Evolutionary conservation across 2,113 vertebrate genomes (phyloP), one percentile per base, ranked within the genome.

Genomic region (Silurus glanis): DNA sequence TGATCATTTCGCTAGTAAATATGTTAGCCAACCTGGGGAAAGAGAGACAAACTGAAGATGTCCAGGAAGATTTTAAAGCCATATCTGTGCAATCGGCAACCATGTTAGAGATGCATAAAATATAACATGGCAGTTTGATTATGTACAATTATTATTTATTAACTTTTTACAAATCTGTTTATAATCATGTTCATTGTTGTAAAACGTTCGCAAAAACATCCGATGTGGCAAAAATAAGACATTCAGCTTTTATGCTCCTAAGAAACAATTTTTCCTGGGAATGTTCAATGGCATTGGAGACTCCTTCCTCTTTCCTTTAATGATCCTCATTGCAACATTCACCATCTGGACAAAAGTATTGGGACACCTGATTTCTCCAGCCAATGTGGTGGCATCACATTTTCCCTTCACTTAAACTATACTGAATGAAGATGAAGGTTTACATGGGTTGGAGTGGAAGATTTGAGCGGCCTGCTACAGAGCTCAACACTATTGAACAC

Each of bases 1-100:
- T 94, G 93, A 95, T 95, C 92, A 94, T 94, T 95, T 94, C 92
- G 91, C 93, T 91, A 93, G 91, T 91, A 93, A 91, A 95, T 94
- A 92, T 93, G 92, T 95, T 94, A 94, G 94, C 87, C 93, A 91
- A 62, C 25, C 37, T 61, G 59, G 88, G 86, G 62, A 88, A 75
- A 80, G 79, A 75, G 80, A 58, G 45, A 78, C 82, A 72, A 87
- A 79, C 55, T 25, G 47, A 53, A 83, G 80, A 87, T 89, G 83
- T 85, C 49, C 55, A 58, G 49, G 4, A 89, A 88, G 74, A 86
- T 78, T 86, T 56, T 86, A 85, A 85, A 88, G 66, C 59, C 51
- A 37, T 75, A 12, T 75, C 47, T 75, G 72, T 13, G 21, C 5
- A 23, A 75, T 51, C 13, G 10, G 45, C 71, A 23, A 51, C 47